Evolutionary conservation across 1,140 invertebrate genomes (phyloP), one percentile per base, ranked within the genome.

Genomic region (Drosophila sulfurigaster): DNA sequence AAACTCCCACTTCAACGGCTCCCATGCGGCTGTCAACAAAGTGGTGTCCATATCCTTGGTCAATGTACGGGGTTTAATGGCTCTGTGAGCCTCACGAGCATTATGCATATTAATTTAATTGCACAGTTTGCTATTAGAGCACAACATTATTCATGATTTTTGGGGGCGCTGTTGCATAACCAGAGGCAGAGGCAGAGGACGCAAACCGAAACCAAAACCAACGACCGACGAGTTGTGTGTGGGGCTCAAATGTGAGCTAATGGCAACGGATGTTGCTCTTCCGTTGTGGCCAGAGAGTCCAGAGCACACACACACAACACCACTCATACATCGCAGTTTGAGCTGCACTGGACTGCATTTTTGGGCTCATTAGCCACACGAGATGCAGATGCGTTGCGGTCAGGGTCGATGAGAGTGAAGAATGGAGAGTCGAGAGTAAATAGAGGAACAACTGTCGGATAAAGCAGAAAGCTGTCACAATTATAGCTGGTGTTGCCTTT

Each of bases 21-120:
- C 5, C 25, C 48, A 68, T 41, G 28, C 25, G 30, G 5, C 41
- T 43, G 46, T 46, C 52, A 54, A 28, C 25, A 38, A 38, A 74
- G 41, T 69, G 32, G 41, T 15, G 16, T 32, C 28, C 49, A 62
- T 62, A 62, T 56, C 41, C 57, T 64, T 20, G 54, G 13, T 10
- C 8, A 38, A 57, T 38, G 54, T 20, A 20, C 10, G 16, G 8
- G 16, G 8, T 57, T 57, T 41, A 57, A 57, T 57, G 35, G 35
- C 58, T 57, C 7, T 25, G 20, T 57, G 15, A 43, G 58, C 51
- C 32, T 51, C 58, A 49, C 25, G 67, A 35, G 63, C 45, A 57
- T 74, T 51, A 71, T 88, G 83, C 76, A 80, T 72, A 89, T 78
- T 75, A 88, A 87, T 80, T 88, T 83, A 71, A 80, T 87, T 87